These are phyloP conservation scores for Girardinichthys multiradiatus DNA, from an alignment of 2,113 vertebrate genomes.

Conservation along the genomic window DNA sequence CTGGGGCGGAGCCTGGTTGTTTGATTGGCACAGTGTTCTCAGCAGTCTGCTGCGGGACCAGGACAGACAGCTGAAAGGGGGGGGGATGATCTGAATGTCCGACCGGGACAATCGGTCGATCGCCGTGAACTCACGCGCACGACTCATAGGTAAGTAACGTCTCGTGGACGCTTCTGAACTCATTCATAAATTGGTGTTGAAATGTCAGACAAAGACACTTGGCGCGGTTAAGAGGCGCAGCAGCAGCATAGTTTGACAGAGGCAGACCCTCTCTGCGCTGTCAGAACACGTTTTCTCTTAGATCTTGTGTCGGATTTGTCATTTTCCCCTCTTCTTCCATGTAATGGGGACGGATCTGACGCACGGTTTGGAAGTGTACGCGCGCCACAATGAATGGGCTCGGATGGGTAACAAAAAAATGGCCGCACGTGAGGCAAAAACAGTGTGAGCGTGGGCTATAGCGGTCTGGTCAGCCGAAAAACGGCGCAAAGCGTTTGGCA, in stretches of 20 bases:
- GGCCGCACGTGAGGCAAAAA: constrained; percentile 73
- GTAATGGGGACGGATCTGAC: constrained; percentile 10
- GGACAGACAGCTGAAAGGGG: constrained; percentile 62
- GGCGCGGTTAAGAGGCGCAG: constrained; percentile 19
- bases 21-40: constrained; percentile 73
- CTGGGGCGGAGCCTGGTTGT: constrained; percentile 37
- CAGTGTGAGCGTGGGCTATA: constrained; percentile 23
- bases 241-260: constrained; percentile 63
- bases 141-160: constrained; percentile 61
- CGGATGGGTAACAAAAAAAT: constrained; percentile 76
- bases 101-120: constrained; percentile 63
- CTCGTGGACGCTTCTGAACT: constrained; percentile 4
- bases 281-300: constrained; percentile 3
- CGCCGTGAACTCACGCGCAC: constrained; percentile 36
- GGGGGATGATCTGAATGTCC: constrained; percentile 54
- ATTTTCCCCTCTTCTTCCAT: neutral
- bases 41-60: constrained; percentile 76
- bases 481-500: constrained; percentile 31
- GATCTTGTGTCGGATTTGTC: constrained; percentile 5
- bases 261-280: constrained; percentile 14
- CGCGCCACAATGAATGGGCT: constrained; percentile 49
- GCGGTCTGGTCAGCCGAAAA: constrained; percentile 33
- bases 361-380: constrained; percentile 33
- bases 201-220: constrained; percentile 56
- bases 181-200: constrained; percentile 4